Evolutionary conservation across 2,888 invertebrate genomes (phyloP).

Genomic region (Himalopsyche anomala): DNA sequence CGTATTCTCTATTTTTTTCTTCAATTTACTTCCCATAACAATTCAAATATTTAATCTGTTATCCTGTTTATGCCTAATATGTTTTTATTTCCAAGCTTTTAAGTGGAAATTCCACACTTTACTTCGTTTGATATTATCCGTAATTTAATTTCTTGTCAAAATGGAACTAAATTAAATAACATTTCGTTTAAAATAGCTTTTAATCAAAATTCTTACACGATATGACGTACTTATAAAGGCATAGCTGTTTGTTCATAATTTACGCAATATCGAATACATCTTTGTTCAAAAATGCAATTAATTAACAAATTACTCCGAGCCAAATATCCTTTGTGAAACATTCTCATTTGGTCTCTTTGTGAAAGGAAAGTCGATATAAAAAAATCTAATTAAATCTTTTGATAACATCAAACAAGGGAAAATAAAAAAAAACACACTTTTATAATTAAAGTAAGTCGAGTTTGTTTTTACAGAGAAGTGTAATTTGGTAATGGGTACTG

Average conservation of each 20-base stretch:
- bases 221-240: no score
- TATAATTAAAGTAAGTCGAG: slow-evolving; percentile 31
- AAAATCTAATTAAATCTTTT: slow-evolving; percentile 30
- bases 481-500: slow-evolving; percentile 32
- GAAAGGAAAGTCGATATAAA: slow-evolving; percentile 23
- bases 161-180: no score
- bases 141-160: no score
- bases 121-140: no score
- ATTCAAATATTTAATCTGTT: no score
- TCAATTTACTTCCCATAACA: no score
- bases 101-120: no score
- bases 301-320: slow-evolving; percentile 8
- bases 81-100: no score
- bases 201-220: no score
- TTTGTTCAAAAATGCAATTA: slow-evolving; percentile 36
- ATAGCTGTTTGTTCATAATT: neutral
- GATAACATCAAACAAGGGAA: slow-evolving; percentile 35
- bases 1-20: no score
- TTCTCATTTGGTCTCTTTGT: slow-evolving; percentile 26
- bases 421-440: slow-evolving; percentile 23
- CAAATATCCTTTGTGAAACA: slow-evolving; percentile 15
- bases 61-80: no score
- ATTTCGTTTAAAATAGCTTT: no score
- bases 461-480: slow-evolving; percentile 7
- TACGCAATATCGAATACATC: slow-evolving; percentile 5